Evolutionary conservation across 23 tunicate genomes (phyloP), one percentile per base, ranked within the genome.

Genomic region (Corella eumyota): DNA sequence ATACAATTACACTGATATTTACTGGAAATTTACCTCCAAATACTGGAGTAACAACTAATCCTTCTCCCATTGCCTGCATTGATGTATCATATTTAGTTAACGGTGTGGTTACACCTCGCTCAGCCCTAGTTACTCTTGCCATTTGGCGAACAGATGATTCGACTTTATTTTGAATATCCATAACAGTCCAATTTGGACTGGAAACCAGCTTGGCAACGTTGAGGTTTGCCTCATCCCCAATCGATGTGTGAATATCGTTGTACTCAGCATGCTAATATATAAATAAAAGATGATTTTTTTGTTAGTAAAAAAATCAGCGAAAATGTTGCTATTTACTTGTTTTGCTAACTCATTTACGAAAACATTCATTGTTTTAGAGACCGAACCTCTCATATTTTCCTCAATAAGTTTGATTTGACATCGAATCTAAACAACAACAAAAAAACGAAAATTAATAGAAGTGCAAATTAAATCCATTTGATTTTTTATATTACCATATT

Each of bases 361-460:
- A 45, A 84, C 74, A 28, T 84, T 75, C 71, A 70, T 75, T 1
- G 81, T 69, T 56, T 84, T 83, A 15, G 40, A 25, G 36, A 84
- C 67, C 20, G 62, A 64, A 7, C 40, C 67, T 24, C 32, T 51
- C 50, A 84, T 40, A 25, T 72, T 62, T 24, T 75, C 76, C 35
- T 84, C 94, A 24, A 84, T 62, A 3, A 44, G 24, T 48, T 75
- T 75, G 64, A 84, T 17, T 49, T 84, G 75, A 63, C 66, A 68
- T n/a, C 71, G 80, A 38, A 73, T 62, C 82, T 75, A 48, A 4
- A 40, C 7, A 52, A 52, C 15, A 17, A 21, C 25, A 54, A 40
- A 11, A 40, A 40, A 54, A 21, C 60, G 60, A 13, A 54, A 54
- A 54, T 54, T 17, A n/a, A n/a, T n/a, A n/a, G n/a, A n/a, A n/a